Base-by-base conservation (phyloP, 2,113 vertebrate species). In the Scatophagus argus region DNA sequence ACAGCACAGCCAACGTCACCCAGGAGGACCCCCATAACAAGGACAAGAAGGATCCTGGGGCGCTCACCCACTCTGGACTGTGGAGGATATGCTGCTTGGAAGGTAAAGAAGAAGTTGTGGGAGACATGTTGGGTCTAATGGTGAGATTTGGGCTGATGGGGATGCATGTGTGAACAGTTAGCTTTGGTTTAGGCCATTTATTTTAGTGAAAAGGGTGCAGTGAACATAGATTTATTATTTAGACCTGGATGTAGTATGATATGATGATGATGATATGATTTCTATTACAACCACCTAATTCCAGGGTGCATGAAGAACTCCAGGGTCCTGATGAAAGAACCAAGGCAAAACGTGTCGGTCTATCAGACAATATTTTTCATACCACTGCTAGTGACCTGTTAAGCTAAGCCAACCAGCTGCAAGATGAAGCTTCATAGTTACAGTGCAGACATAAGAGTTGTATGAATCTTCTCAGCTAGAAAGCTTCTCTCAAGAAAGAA, bases 61-160 rank as follows among this genome's bases (percentile, higher is more conserved):
- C 96, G 7, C 95, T 98, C 82, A 98, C 97, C 16, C 97, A 98
- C 91, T 98, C 97, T 1, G 97, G 97, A 47, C 94, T 98, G 49
- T 98, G 97, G 97, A 93, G 97, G 89, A 97, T 97, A 91, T 98
- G 97, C 94, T 98, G 97, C 86, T 90, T 97, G 82, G 97, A 98
- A 96, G 97, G 97, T 98, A 93, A 44, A 56, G 36, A 51, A 39
- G 29, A 65, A 16, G 16, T 43, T 66, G 1, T 38, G 2, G 27
- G 14, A 36, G 52, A 67, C 21, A 52, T 52, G 51, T 46, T 39
- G 58, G 51, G 27, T 74, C 21, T 43, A 8, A 46, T n/a, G 67
- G 47, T 10, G 7, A 63, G 27, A 73, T 55, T 39, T 49, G 10
- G 16, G 54, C 31, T 25, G 13, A 44, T 16, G 14, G 10, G 29